Conservation (phyloP, 30 jellyfish, hydroid and myxozoan genomes). For the Catostylus mosaicus region DNA sequence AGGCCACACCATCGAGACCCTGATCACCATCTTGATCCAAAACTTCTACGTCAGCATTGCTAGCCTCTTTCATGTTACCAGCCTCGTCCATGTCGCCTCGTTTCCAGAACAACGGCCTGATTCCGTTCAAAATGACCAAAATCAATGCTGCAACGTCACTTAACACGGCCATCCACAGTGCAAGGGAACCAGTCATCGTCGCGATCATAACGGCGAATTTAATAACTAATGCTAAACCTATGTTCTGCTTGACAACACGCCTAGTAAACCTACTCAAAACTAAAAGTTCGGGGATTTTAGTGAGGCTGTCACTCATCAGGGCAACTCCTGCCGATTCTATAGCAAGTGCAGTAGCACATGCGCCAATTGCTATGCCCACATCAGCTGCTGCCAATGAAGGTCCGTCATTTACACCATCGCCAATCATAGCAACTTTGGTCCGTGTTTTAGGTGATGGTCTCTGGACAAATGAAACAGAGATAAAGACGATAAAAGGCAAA, state of each 20-base stretch:
- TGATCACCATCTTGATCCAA: not conserved
- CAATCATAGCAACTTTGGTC: slow-evolving; percentile 83
- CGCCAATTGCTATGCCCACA: slow-evolving; percentile 97
- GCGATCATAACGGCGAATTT: slow-evolving; percentile 72
- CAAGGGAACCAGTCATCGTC: slow-evolving; percentile 59
- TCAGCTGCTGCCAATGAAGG: slow-evolving; percentile 97
- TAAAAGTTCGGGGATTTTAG: slow-evolving; percentile 67
- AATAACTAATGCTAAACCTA: slow-evolving; percentile 55
- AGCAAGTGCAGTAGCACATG: slow-evolving; percentile 93
- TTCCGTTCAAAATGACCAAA: slow-evolving; percentile 79
- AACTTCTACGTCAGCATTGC: not conserved
- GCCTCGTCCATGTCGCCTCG: slow-evolving; percentile 11
- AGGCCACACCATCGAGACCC: slow-evolving; percentile 7
- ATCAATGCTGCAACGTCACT: slow-evolving; percentile 89
- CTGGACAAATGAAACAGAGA: slow-evolving; percentile 3
- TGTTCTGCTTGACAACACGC: slow-evolving; percentile 72
- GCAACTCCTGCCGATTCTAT: slow-evolving; percentile 92
- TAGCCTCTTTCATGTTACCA: not conserved
- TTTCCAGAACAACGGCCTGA: slow-evolving; percentile 82
- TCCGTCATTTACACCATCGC: slow-evolving; percentile 97
- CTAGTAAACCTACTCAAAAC: slow-evolving; percentile 70
- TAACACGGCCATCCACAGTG: slow-evolving; percentile 85
- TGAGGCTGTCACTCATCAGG: slow-evolving; percentile 84
- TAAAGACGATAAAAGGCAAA: no score
- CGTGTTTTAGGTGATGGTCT: slow-evolving; percentile 20